Conservation (phyloP, 2,888 invertebrate genomes). For the Liopterus haemorrhoidalis region DNA sequence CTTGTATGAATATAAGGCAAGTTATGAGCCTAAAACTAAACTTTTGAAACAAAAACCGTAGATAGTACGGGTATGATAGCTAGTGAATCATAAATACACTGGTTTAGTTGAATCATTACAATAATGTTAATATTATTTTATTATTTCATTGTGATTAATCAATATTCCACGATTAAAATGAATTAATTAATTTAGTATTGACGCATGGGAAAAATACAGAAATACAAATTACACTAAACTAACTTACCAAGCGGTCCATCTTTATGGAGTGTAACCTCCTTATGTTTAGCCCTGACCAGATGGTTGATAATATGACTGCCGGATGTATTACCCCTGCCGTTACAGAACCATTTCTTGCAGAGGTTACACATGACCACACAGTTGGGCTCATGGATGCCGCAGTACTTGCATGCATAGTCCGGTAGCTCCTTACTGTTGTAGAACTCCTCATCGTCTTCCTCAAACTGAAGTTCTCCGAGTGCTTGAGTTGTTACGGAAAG, state of each 20-base stretch:
- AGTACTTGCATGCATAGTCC: constrained; percentile 97
- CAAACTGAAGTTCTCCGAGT: constrained; percentile 85
- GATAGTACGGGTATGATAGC: too few species aligned
- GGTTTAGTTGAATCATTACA: too few species aligned
- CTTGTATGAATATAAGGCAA: too few species aligned
- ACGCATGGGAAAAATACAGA: too few species aligned
- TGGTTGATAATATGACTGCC: constrained; percentile 99
- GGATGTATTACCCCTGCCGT: constrained; percentile 95
- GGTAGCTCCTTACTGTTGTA: constrained; percentile 84
- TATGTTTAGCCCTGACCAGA: constrained; percentile 97
- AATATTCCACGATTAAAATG: too few species aligned
- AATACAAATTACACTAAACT: too few species aligned
- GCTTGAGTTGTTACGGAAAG: constrained; percentile 64
- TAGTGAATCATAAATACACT: too few species aligned
- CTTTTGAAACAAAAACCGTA: too few species aligned
- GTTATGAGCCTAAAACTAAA: too few species aligned
- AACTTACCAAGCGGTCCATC: constrained; percentile 96
- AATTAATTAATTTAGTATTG: too few species aligned
- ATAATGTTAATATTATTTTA: too few species aligned
- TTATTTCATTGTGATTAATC: too few species aligned
- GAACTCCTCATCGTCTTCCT: constrained; percentile 88
- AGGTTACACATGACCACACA: constrained; percentile 98
- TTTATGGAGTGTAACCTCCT: constrained; percentile 95
- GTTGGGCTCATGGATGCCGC: constrained; percentile 95
- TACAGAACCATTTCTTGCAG: constrained; percentile 99